Base-by-base conservation (phyloP, 2,113 vertebrate genomes). In the Lagopus leucura region DNA sequence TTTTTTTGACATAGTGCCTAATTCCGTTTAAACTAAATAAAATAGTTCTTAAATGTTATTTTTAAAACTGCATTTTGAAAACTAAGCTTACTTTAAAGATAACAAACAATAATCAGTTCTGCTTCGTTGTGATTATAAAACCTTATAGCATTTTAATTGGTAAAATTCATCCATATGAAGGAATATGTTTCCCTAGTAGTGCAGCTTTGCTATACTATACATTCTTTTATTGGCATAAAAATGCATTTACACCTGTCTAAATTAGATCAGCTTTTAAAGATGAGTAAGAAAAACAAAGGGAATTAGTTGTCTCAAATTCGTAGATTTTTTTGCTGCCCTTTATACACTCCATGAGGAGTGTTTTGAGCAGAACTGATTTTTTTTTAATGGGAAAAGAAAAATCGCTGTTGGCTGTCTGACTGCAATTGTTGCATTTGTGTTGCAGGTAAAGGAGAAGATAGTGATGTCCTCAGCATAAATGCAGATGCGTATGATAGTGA, bases 401-500 rank as follows among this genome's bases (percentile, higher is more conserved):
- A 40, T 66, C 42, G 2, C 92, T 95, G 22, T 54, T 54, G 55
- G 52, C 40, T 13, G n/a, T 7, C 93, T 91, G n/a, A 11, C 90
- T 90, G 2, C 61, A 40, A 79, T 82, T 82, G 14, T 88, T 84
- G 13, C 12, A 43, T 94, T 96, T 96, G 40, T 92, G 43, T 97
- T 95, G 7, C 97, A 98, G 98, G 98, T 82, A 98, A 97, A 48
- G 98, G 98, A 79, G 99, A 99, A 96, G 99, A 99, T 83, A 99
- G 98, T 6, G 99, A 99, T 78, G 99, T 99, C 40, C 98, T 99
- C 57, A 99, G 99, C 97, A 99, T 99, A 96, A 99, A 99, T 54
- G 99, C 99, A 58, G 99, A 99, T 94, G 98, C 98, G 5, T 99
- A 99, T 43, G 99, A 99, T 82, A 99, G 99, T 27, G 99, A 99